Evolutionary conservation across 2,113 vertebrate genomes (phyloP).

Genomic region (Tyrannus savana): DNA sequence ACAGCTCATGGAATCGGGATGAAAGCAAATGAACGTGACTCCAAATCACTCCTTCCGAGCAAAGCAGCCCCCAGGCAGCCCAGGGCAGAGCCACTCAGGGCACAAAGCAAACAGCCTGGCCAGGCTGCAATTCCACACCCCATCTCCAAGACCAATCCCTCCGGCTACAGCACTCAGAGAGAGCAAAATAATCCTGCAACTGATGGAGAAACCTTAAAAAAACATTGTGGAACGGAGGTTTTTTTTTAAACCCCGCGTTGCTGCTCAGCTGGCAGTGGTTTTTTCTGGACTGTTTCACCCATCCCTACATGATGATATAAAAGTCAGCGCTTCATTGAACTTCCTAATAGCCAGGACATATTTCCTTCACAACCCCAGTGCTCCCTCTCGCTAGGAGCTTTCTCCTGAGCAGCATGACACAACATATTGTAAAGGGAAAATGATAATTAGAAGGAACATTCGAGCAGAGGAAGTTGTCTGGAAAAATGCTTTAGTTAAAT

Average conservation of each 20-base stretch:
- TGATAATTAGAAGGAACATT: constrained; percentile 78
- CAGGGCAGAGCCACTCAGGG: not conserved
- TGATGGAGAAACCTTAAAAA: constrained; percentile 54
- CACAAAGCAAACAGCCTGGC: constrained; percentile 18
- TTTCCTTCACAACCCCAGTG: constrained; percentile 60
- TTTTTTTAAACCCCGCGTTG: constrained; percentile 9
- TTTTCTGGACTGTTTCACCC: constrained; percentile 71
- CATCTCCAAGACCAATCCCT: not conserved
- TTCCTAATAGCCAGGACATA: constrained; percentile 75
- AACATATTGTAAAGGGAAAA: constrained; percentile 77
- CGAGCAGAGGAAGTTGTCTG: constrained; percentile 72
- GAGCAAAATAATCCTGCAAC: constrained; percentile 4
- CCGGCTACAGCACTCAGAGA: not conserved
- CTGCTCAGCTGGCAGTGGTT: constrained; percentile 24
- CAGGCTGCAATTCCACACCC: not conserved
- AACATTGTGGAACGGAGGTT: not conserved
- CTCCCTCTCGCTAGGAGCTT: constrained; percentile 58
- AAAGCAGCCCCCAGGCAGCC: not conserved
- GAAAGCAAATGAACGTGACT: not conserved
- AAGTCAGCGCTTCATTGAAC: constrained; percentile 73
- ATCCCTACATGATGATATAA: constrained; percentile 57
- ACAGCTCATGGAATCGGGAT: not conserved
- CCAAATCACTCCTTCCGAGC: not conserved
- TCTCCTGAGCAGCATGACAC: constrained; percentile 67
- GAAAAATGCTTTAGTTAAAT: constrained; percentile 78